A percentile compares a stretch with the other conserved stretches of the same genome.
Evolutionary conservation across 2,797 vertebrate genomes (phyloP).

Genomic region (Esox lucius): DNA sequence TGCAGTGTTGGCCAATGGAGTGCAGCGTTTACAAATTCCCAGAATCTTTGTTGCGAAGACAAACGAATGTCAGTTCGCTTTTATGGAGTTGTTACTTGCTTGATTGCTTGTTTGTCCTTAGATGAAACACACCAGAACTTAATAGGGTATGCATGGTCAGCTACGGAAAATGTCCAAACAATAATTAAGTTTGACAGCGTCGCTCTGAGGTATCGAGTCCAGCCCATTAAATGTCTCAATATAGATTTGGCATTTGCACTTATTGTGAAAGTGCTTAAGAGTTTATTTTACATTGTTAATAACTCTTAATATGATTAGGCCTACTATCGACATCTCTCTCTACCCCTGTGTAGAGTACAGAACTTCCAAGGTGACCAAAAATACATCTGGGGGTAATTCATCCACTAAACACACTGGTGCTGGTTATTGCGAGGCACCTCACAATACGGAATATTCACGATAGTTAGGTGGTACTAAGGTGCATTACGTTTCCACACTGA

Average conservation of each 20-base stretch:
- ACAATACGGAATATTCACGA: no score
- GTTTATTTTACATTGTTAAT: background rate
- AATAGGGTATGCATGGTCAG: background rate
- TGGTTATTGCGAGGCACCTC: no score
- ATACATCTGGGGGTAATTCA: background rate
- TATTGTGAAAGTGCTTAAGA: background rate
- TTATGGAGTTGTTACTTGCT: conserved; percentile 15
- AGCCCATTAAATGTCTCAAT: background rate
- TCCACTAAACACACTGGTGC: no score
- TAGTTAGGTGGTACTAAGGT: no score
- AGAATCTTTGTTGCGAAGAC: background rate
- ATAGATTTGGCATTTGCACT: background rate
- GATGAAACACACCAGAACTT: background rate
- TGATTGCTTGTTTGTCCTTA: background rate
- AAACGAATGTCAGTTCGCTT: background rate
- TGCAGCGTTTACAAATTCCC: background rate
- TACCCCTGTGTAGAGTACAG: background rate
- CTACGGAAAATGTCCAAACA: background rate
- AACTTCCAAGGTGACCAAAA: background rate
- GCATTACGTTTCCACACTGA: no score
- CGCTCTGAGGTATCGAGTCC: background rate
- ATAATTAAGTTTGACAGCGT: background rate
- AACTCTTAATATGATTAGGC: background rate
- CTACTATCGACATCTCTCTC: background rate
- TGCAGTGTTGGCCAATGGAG: conserved; percentile 9